Conservation (phyloP, 2,797 vertebrate species). For the Scyliorhinus canicula region DNA sequence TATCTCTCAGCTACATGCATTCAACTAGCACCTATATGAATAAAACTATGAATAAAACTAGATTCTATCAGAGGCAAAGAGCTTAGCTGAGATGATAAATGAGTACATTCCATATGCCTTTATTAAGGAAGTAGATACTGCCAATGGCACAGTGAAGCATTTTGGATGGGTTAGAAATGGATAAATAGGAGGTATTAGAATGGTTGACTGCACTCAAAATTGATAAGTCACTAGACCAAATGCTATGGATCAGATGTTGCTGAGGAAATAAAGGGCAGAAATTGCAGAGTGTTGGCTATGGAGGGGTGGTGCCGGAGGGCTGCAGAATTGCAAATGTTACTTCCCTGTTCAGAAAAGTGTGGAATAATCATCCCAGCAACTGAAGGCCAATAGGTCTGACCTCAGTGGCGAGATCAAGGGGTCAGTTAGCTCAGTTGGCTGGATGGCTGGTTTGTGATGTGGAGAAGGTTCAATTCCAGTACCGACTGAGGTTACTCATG, state of each 20-base stretch:
- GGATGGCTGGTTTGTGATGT: no score
- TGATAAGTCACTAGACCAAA: background rate
- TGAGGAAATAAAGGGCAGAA: no score
- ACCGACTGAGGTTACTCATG: no score
- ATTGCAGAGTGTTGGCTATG: no score
- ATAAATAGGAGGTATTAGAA: background rate
- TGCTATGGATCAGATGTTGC: background rate
- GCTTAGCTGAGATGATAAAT: background rate
- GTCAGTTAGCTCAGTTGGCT: no score
- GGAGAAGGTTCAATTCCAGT: no score
- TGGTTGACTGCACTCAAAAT: background rate
- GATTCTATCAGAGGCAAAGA: background rate
- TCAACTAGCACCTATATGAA: no score
- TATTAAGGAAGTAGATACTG: background rate
- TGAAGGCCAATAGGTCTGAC: background rate
- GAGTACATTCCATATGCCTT: background rate
- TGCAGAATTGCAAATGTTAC: background rate
- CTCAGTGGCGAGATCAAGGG: background rate
- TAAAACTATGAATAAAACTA: no score
- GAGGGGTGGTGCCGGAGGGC: background rate
- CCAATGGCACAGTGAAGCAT: background rate
- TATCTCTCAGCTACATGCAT: no score
- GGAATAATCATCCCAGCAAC: background rate
- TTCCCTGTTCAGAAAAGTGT: background rate
- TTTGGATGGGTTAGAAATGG: no score